Base-by-base conservation (phyloP, 1,140 invertebrate species). In the Nasonia giraulti region DNA sequence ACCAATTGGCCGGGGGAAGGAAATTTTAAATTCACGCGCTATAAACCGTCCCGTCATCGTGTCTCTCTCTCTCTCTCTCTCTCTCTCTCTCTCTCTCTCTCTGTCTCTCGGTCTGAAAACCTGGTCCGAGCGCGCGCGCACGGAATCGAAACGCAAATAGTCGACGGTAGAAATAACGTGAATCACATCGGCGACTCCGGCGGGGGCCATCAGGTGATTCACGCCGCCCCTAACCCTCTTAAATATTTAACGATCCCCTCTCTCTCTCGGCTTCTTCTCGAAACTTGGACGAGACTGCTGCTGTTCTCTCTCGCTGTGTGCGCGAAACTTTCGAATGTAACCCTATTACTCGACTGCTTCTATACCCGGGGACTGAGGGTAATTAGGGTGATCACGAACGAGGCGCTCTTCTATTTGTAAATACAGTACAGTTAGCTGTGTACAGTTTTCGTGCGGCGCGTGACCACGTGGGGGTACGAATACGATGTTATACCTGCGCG, bases 401-500 rank as follows among this genome's bases (percentile, higher is more conserved):
- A 50, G 20, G 31, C 33, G 7, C 23, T 2, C 8, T 73, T 5
- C 3, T 81, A 80, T 81, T 81, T 81, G 79, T 81, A 81, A 81
- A 81, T 81, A 81, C 44, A 33, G 50, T 14, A n/a, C 55, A 2
- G 14, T n/a, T n/a, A n/a, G 14, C 1, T 62, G 55, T n/a, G 55
- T 62, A 62, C 55, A 8, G n/a, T 62, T n/a, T 6, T 62, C 20
- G 0, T 6, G 14, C 7, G 1, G 55, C 1, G 17, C 17, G 14
- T 14, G 55, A 62, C 20, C 55, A 62, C 55, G 55, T 62, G 55
- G 20, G 55, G 2, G 33, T 2, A 20, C 14, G 17, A 1, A 62
- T 62, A 50, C 20, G 1, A 37, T 62, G 17, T 62, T 11, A 2
- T n/a, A 62, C 55, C 20, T 62, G 55, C 17, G 55, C n/a, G 5